Evolutionary conservation across 2,113 vertebrate genomes (phyloP), one percentile per base, ranked within the genome.

Genomic region (Murina feae): DNA sequence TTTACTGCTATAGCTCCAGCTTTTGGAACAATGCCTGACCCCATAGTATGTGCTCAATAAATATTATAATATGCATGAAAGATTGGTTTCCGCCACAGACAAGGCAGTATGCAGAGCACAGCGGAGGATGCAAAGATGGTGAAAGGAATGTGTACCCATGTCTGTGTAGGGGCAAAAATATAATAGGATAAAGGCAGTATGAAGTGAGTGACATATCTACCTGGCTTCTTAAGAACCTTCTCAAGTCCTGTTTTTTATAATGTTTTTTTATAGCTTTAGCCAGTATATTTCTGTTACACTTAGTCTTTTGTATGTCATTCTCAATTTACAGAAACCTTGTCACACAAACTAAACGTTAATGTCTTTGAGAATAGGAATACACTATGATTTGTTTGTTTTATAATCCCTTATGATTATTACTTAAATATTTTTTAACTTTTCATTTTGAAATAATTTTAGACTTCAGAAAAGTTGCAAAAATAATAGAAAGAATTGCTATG

Each of bases 391-490:
- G 28, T 20, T 91, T 42, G 21, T 51, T 47, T 39, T 63, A 44
- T 88, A 82, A 60, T 83, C 8, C 2, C 16, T n/a, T 92, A 35
- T 30, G 80, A 23, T 87, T 68, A 74, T 44, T 69, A 32, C 18
- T 92, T 91, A 74, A 68, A 55, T 12, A 4, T 74, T 87, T 79
- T 88, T 82, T 69, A 79, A 65, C 18, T 93, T 80, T 89, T 66
- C 32, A 89, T 65, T 86, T 87, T 66, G 39, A 81, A 95, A 63
- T 92, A 71, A 89, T 72, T 79, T 85, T 30, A 87, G 44, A 53
- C 13, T 78, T 85, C 2, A 71, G 37, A 75, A 87, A 89, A 49
- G 6, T 86, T 81, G 4, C 4, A n/a, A 80, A 93, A 86, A n/a
- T 74, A 82, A 81, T 90, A 21, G 32, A 76, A 78, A 85, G 28